Evolutionary conservation across 2,888 invertebrate species (phyloP).

Genomic region (Idaea straminata): DNA sequence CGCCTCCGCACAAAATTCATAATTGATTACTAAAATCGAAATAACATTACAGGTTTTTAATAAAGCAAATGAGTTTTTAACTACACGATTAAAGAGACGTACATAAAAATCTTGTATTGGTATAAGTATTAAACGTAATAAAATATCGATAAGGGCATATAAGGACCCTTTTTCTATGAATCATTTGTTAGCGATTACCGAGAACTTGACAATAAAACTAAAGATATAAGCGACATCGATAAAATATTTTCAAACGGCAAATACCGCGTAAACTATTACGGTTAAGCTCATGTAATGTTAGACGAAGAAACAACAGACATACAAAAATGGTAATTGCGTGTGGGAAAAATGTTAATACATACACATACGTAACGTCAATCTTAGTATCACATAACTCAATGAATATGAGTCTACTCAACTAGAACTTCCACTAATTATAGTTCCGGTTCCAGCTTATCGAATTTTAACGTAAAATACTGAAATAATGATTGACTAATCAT

Average conservation of each 20-base stretch:
- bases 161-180: neutral
- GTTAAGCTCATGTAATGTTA: neutral
- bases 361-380: neutral
- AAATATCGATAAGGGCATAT: neutral
- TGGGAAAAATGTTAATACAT: neutral
- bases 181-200: neutral
- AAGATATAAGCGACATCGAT: neutral
- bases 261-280: too few relatives aligned
- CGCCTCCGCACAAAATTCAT: conserved; percentile 45
- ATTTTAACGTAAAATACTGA: neutral
- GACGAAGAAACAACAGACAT: neutral
- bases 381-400: neutral
- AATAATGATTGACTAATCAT: neutral
- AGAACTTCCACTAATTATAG: neutral
- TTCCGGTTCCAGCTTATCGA: neutral
- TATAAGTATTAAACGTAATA: neutral
- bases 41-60: conserved; percentile 19
- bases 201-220: neutral
- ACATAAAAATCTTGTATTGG: neutral
- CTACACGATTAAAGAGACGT: neutral
- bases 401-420: neutral
- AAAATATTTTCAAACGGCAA: neutral
- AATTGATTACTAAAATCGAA: conserved; percentile 29
- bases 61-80: conserved; percentile 13
- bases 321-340: neutral